Conservation (phyloP, 2,113 vertebrate genomes). For the Okapia johnstoni region DNA sequence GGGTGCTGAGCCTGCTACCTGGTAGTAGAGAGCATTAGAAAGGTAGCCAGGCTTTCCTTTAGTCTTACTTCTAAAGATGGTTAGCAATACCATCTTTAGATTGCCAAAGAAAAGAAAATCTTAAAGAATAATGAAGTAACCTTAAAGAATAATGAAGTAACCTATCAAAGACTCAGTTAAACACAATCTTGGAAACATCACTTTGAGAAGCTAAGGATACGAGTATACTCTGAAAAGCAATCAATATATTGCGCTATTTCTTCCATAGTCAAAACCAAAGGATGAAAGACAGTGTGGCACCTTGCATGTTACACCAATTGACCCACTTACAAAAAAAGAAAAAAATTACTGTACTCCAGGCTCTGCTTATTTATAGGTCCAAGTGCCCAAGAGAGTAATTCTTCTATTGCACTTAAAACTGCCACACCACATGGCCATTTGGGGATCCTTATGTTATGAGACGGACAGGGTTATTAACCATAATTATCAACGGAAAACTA, state of each 20-base stretch:
- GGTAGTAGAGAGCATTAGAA: not conserved
- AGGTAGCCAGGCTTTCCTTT: not conserved
- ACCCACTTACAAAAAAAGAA: not conserved
- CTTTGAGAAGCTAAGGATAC: not conserved
- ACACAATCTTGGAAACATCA: not conserved
- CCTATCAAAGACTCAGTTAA: not conserved
- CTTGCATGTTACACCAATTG: not conserved
- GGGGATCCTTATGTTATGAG: not conserved
- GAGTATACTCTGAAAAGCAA: not conserved
- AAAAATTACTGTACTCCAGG: not conserved
- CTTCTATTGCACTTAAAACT: not conserved
- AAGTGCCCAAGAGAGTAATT: not conserved
- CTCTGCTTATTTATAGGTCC: not conserved
- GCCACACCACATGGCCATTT: not conserved
- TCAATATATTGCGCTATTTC: not conserved
- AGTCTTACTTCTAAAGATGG: not conserved
- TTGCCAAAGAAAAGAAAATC: not conserved
- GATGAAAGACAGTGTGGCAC: not conserved
- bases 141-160: not conserved
- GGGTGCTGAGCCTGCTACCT: not conserved
- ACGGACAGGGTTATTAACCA: not conserved
- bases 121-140: not conserved
- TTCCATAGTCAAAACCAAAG: not conserved
- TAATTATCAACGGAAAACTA: slow-evolving; percentile 13
- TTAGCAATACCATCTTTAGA: not conserved